Evolutionary conservation across 1,140 invertebrate genomes (phyloP).

Genomic region (Rhagoletis pomonella): DNA sequence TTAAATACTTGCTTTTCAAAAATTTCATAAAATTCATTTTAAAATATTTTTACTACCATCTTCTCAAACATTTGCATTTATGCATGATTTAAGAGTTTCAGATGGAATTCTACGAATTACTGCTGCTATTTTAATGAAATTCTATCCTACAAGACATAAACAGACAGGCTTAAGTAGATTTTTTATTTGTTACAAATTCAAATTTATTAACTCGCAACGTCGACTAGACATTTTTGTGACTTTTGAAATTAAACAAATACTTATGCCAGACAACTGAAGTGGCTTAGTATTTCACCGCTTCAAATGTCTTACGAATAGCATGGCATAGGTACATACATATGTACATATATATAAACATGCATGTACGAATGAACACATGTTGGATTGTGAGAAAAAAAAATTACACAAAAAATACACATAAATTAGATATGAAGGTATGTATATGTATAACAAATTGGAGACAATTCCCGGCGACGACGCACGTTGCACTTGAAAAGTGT

Average conservation of each 20-base stretch:
- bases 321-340: background rate
- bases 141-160: background rate
- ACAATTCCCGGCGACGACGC: too few species aligned
- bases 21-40: too few species aligned
- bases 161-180: too few species aligned
- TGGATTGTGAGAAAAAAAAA: too few species aligned
- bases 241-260: constrained; percentile 19
- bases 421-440: too few species aligned
- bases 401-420: too few species aligned
- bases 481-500: too few species aligned
- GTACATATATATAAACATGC: background rate
- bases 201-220: background rate
- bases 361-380: too few species aligned
- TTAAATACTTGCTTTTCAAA: too few species aligned
- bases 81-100: background rate
- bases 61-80: too few species aligned
- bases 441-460: too few species aligned
- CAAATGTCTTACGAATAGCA: background rate
- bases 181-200: background rate
- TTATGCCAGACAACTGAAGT: background rate
- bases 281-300: background rate
- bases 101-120: background rate
- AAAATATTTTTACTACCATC: too few species aligned
- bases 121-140: background rate
- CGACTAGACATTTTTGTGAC: background rate